Conservation (phyloP, 2,797 vertebrate species). For the Enoplosus armatus region DNA sequence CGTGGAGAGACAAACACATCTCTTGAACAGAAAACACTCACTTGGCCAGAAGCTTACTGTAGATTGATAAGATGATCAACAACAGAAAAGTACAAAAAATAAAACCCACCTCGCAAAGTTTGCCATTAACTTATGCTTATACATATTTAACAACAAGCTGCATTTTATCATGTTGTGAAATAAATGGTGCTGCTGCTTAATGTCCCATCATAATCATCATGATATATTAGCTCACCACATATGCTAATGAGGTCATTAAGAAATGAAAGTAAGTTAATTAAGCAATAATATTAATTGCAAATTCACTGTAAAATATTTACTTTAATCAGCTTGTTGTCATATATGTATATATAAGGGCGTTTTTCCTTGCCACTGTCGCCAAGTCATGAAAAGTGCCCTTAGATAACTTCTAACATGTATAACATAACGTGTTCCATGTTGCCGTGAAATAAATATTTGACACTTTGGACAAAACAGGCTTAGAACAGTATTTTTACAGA, state of each 20-base stretch:
- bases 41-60: not conserved
- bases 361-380: too few species aligned
- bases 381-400: too few species aligned
- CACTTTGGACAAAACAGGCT: not conserved
- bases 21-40: not conserved
- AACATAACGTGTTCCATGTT: not conserved
- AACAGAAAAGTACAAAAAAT: not conserved
- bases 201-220: not conserved
- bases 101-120: not conserved
- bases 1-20: not conserved
- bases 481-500: not conserved
- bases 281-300: not conserved
- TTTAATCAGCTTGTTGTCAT: not conserved
- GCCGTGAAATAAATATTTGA: not conserved
- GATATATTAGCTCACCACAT: slow-evolving; percentile 3
- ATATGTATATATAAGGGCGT: too few species aligned
- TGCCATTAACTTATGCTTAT: not conserved
- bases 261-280: slow-evolving; percentile 29
- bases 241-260: slow-evolving; percentile 28
- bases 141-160: not conserved
- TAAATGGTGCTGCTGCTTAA: slow-evolving; percentile 5
- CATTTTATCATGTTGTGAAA: slow-evolving; percentile 1
- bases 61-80: not conserved
- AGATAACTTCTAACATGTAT: too few species aligned
- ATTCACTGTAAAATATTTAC: not conserved